These are phyloP conservation scores for Drosophila subobscura DNA, from an alignment of 1,140 invertebrate genomes.

Conservation along the genomic window DNA sequence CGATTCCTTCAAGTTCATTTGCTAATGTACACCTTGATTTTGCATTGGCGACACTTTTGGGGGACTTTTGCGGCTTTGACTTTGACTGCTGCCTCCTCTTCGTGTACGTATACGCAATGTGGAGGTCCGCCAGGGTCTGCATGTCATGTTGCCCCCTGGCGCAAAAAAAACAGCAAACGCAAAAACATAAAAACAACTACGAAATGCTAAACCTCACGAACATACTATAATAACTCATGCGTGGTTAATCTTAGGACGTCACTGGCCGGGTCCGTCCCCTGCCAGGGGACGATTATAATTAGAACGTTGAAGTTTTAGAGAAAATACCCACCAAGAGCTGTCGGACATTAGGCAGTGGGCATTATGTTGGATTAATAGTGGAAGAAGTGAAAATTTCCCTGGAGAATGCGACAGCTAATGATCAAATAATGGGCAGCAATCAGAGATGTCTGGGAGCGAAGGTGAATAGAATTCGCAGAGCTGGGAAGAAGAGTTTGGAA, in stretches of 20 bases:
- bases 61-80: constrained; percentile 23
- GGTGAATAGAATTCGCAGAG: no score
- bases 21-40: constrained; percentile 53
- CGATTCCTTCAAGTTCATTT: constrained; percentile 56
- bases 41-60: constrained; percentile 34
- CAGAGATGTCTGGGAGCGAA: no score
- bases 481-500: no score
- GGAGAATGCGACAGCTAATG: no score
- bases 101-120: constrained; percentile 48
- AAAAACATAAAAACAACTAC: constrained; percentile 44
- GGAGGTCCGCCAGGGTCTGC: constrained; percentile 26
- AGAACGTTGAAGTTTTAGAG: not conserved
- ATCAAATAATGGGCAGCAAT: no score
- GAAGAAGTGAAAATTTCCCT: no score
- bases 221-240: constrained; percentile 52
- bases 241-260: constrained; percentile 44
- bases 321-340: not conserved
- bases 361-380: no score
- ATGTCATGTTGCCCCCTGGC: constrained; percentile 45
- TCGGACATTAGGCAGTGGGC: not conserved
- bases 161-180: constrained; percentile 19
- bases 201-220: constrained; percentile 57
- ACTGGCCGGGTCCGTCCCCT: constrained; percentile 17
- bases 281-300: constrained; percentile 9
- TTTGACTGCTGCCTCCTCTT: constrained; percentile 16